Conservation (phyloP, 2,797 vertebrate genomes). For the Psittacula echo region DNA sequence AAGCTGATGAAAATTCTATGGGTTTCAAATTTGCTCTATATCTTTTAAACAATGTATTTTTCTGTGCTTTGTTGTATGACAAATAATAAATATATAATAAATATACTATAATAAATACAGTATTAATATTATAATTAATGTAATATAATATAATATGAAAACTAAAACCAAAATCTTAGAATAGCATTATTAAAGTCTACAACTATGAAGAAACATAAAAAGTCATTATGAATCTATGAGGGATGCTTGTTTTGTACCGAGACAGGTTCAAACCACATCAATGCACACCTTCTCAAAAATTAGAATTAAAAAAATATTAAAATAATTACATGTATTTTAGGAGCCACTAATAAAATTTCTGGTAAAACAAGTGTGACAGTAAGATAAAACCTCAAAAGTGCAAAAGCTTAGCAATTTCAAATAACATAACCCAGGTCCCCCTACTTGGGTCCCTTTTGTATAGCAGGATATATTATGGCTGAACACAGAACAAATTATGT, state of each 20-base stretch:
- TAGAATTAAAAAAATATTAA: neutral
- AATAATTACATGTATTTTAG: neutral
- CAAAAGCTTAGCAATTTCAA: neutral
- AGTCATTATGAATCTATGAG: neutral
- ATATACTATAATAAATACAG: neutral
- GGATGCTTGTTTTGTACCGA: neutral
- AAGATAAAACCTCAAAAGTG: neutral
- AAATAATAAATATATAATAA: neutral
- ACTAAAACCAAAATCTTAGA: neutral
- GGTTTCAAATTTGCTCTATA: neutral
- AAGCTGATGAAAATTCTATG: neutral
- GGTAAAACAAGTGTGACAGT: neutral
- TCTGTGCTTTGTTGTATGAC: neutral
- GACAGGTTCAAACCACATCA: neutral
- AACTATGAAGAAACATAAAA: neutral
- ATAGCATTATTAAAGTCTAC: neutral
- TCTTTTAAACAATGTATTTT: neutral
- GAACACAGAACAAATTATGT: neutral
- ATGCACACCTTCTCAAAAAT: neutral
- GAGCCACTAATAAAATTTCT: neutral
- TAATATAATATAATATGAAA: neutral
- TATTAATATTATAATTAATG: neutral
- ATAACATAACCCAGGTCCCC: neutral
- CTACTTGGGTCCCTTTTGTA: neutral
- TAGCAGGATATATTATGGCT: neutral